These are phyloP conservation scores for Coptodon rendalli DNA, from an alignment of 2,113 vertebrate species.

Conservation along the genomic window DNA sequence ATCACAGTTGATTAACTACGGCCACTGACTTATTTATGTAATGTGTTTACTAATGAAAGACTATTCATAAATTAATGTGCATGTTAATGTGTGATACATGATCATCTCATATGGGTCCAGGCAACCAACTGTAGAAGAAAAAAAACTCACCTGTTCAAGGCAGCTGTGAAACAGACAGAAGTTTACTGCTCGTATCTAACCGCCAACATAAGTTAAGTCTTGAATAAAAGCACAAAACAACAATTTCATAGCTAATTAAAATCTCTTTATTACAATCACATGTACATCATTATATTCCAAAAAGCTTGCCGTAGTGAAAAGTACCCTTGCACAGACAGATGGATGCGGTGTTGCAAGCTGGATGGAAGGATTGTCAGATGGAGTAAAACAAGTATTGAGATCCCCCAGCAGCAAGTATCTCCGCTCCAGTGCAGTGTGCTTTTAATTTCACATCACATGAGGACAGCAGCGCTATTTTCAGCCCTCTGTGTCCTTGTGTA, in stretches of 20 bases:
- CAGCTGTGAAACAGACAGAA: neutral
- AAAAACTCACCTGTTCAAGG: neutral
- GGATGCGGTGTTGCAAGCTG: conserved; percentile 30
- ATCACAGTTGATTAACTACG: neutral
- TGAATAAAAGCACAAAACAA: neutral
- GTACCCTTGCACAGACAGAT: conserved; percentile 29
- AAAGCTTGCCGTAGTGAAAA: conserved; percentile 52
- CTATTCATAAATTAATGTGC: neutral
- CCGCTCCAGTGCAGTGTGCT: conserved; percentile 59
- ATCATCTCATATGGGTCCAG: neutral
- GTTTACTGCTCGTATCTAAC: neutral
- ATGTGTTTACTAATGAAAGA: neutral
- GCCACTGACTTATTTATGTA: neutral
- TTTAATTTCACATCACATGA: conserved; percentile 47
- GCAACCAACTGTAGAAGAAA: neutral
- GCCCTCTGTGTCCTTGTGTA: conserved; percentile 45
- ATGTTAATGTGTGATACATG: neutral
- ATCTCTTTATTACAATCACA: conserved; percentile 76
- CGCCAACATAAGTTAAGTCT: neutral
- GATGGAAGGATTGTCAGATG: conserved; percentile 42
- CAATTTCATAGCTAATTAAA: conserved; percentile 67
- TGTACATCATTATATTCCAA: conserved; percentile 66
- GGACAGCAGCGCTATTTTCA: conserved; percentile 59
- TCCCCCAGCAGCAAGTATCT: conserved; percentile 39
- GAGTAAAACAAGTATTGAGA: conserved; percentile 34